A percentile compares a stretch with the other conserved stretches of the same genome.
Evolutionary conservation across 2,888 invertebrate genomes (phyloP).

Genomic region (Drosophila crucigera): DNA sequence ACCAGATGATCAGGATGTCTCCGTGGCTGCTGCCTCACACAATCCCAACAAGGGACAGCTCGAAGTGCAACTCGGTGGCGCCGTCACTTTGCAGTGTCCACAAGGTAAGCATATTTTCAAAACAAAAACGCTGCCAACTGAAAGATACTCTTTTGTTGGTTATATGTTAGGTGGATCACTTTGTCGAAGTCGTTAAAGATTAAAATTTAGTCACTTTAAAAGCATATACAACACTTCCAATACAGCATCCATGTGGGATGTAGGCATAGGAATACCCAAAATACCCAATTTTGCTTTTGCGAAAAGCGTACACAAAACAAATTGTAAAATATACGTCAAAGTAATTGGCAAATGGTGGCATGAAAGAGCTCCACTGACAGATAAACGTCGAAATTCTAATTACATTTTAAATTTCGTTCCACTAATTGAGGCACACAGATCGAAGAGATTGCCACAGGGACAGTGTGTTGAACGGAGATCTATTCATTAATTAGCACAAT

Average conservation of each 20-base stretch:
- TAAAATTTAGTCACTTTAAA: background rate
- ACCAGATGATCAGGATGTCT: conserved; percentile 87
- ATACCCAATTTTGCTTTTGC: no score
- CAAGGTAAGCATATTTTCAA: conserved; percentile 86
- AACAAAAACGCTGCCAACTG: background rate
- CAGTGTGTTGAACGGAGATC: conserved; percentile 30
- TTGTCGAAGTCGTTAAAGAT: background rate
- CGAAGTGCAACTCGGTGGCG: conserved; percentile 94
- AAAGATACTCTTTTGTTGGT: background rate
- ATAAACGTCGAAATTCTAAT: conserved; percentile 51
- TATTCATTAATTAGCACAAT: conserved; percentile 82
- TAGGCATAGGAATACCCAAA: background rate
- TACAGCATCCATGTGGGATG: background rate
- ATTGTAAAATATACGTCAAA: conserved; percentile 48
- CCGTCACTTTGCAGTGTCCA: conserved; percentile 94
- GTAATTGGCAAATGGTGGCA: conserved; percentile 11
- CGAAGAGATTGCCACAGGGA: conserved; percentile 32
- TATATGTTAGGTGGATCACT: background rate
- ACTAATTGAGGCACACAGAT: conserved; percentile 45
- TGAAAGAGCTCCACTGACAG: conserved; percentile 23
- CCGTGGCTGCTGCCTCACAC: conserved; percentile 86
- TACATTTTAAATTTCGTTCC: conserved; percentile 63
- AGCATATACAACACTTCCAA: background rate
- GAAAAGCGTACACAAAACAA: background rate
- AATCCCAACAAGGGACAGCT: conserved; percentile 88